Evolutionary conservation across 2,888 invertebrate genomes (phyloP), one percentile per base, ranked within the genome.

Genomic region (Tigriopus californicus): DNA sequence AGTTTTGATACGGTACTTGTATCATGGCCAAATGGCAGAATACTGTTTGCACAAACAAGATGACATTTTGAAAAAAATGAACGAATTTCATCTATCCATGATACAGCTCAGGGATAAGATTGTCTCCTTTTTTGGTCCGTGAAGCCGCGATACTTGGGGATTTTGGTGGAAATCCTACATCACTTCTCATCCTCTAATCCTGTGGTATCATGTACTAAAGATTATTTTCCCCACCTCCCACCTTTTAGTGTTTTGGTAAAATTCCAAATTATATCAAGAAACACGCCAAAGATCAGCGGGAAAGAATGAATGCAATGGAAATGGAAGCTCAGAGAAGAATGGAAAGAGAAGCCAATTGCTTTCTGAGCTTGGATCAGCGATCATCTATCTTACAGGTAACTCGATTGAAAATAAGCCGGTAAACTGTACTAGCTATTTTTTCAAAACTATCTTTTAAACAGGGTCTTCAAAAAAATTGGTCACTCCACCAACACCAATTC

Each of bases 401-500:
- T 1, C 10, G 15, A 42, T 56, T 41, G 20, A 33, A 22, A 11
- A 11, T 22, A 8, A 52, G 11, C 6, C 20, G 10, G 4, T 49
- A 20, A 13, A 4, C 22, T 5, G 6, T n/a, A 6, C 18, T n/a
- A 44, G 5, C n/a, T 5, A 15, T 4, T 15, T 15, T 6, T 5
- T 44, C 44, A 5, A 6, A 44, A 15, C 10, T 15, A 10, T 42
- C 6, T 15, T 42, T 42, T 42, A 3, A 12, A 6, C 18, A 58
- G 58, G 58, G 58, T 15, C 40, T 58, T 6, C 22, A 25, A 33
- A 24, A 20, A 8, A 58, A 58, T 46, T 58, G 58, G 58, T 58
- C 58, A 1, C 8, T 24, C 12, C 20, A 33, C 15, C 44, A 58
- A 33, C 58, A 58, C 8, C 15, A 24, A 1, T 58, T 49, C 41